Conservation (phyloP, 2,113 vertebrate species). For the Tamias sibiricus region DNA sequence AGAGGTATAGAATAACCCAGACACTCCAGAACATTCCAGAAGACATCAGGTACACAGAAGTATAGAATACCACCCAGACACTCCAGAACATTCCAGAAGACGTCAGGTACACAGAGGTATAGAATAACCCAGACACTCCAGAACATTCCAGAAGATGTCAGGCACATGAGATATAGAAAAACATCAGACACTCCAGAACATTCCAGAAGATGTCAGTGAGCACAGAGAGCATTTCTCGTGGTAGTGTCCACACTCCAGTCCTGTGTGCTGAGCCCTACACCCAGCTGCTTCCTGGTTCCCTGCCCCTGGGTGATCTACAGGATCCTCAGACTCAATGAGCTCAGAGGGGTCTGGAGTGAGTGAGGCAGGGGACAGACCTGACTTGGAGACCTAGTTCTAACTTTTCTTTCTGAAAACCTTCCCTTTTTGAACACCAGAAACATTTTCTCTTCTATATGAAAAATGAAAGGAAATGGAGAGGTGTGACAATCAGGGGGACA, state of each 20-base stretch:
- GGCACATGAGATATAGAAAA: too few relatives aligned
- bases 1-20: too few relatives aligned
- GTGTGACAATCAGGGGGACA: not conserved
- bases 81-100: too few relatives aligned
- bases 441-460: not conserved
- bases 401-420: not conserved
- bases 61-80: too few relatives aligned
- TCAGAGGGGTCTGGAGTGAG: too few relatives aligned
- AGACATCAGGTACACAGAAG: too few relatives aligned
- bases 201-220: not conserved
- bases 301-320: rapidly evolving
- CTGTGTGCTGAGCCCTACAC: not conserved
- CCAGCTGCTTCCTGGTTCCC: not conserved
- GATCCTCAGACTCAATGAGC: not conserved
- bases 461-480: not conserved
- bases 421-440: not conserved
- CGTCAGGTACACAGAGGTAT: too few relatives aligned
- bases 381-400: not conserved
- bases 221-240: too few relatives aligned
- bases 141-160: too few relatives aligned
- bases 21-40: too few relatives aligned
- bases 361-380: rapidly evolving
- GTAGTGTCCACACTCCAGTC: not conserved
- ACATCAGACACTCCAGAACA: too few relatives aligned
- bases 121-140: too few relatives aligned